Base-by-base conservation (phyloP, 2,888 invertebrate genomes). In the Chymomyza caudatula region DNA sequence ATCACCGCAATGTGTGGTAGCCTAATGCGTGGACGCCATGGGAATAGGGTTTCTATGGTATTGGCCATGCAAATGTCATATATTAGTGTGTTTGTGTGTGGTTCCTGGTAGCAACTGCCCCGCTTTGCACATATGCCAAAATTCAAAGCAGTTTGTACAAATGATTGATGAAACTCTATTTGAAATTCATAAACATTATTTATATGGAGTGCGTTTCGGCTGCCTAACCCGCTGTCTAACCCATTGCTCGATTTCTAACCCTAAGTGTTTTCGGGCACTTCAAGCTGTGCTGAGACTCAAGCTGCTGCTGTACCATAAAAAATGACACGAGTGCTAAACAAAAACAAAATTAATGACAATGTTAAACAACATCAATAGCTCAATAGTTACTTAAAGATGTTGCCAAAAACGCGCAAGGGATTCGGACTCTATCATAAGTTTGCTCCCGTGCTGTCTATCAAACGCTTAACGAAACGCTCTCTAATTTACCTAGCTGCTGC, bases 151-250 rank as follows among this genome's bases (percentile, higher is more conserved):
- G 66, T 76, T 76, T 67, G 62, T 58, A 58, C 52, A 42, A 22
- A 69, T 87, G 88, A 87, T 88, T 85, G 88, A 87, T 88, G 84
- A 76, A 62, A 58, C 65, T 67, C 68, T 74, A 78, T 85, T 86
- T 80, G 80, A 86, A 77, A 77, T 80, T 75, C 80, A 80, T 85
- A 74, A 81, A 74, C 77, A 80, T 81, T 72, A 79, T 76, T 47
- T 44, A 47, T 37, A n/a, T n/a, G n/a, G 29, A 37, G 11, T 37
- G 29, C 29, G 29, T 37, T 37, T 11, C 29, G 29, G 29, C 29
- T 37, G 29, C 29, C 29, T 8, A 37, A 37, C 11, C 29, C 29
- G 29, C 29, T 37, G 29, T 37, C 29, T 37, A 37, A 37, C 29
- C 29, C 29, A 37, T 37, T 37, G 29, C 29, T 11, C 29, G 29